Conservation (phyloP, 2,797 vertebrate genomes). For the Hemibagrus guttatus region DNA sequence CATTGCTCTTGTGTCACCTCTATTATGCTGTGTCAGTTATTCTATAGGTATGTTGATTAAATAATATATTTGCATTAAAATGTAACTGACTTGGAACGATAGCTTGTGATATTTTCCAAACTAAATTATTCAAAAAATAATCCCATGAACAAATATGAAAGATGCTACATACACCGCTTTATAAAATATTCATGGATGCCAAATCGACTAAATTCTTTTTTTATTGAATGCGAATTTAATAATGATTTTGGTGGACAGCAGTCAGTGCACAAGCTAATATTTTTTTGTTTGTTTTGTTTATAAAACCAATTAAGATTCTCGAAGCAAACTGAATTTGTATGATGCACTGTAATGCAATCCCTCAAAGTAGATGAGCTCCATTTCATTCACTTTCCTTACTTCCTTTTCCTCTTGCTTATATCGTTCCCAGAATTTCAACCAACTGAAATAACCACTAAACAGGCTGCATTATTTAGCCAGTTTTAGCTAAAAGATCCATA, state of each 20-base stretch:
- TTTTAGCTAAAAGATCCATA: slow-evolving; percentile 17
- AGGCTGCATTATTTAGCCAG: slow-evolving; percentile 49
- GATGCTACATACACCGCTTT: slow-evolving; percentile 34
- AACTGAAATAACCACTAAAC: slow-evolving; percentile 50
- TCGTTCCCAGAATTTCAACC: slow-evolving; percentile 20
- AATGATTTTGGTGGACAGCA: slow-evolving; percentile 40
- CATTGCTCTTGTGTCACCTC: slow-evolving; percentile 3
- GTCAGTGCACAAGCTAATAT: slow-evolving; percentile 36
- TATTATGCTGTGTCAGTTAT: slow-evolving; percentile 27
- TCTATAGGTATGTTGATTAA: neutral
- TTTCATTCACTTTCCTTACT: neutral
- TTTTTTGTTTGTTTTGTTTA: slow-evolving; percentile 43
- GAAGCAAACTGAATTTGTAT: slow-evolving; percentile 6
- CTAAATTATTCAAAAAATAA: slow-evolving; percentile 56
- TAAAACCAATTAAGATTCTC: slow-evolving; percentile 38
- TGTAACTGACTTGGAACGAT: neutral
- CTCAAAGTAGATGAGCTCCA: neutral
- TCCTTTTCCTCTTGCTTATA: neutral
- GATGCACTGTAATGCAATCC: neutral
- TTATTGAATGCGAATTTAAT: slow-evolving; percentile 42
- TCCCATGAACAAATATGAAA: slow-evolving; percentile 51
- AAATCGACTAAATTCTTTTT: slow-evolving; percentile 30
- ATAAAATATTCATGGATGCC: slow-evolving; percentile 51
- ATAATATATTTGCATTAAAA: neutral
- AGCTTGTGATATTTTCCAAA: slow-evolving; percentile 32